Evolutionary conservation across 1,140 invertebrate genomes (phyloP).

Genomic region (Bombus pascuorum): DNA sequence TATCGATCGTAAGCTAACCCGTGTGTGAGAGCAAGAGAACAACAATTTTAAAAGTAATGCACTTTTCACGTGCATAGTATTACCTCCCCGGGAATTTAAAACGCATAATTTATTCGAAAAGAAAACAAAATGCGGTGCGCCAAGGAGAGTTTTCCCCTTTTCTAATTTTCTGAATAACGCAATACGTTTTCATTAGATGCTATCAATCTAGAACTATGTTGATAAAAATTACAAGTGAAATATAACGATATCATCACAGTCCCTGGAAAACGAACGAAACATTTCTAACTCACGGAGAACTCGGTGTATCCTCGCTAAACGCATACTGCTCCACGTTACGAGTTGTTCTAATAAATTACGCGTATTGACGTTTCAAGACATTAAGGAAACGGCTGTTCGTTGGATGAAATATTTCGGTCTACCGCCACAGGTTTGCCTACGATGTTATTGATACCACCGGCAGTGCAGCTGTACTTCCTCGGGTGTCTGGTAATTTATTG

Average conservation of each 20-base stretch:
- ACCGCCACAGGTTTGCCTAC: slow-evolving; percentile 12
- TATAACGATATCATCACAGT: neutral
- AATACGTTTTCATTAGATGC: neutral
- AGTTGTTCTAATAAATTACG: slow-evolving; percentile 1
- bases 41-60: slow-evolving; percentile 26
- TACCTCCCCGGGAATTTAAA: slow-evolving; percentile 3
- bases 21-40: slow-evolving; percentile 6
- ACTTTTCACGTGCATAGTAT: slow-evolving; percentile 25
- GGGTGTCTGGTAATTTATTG: slow-evolving; percentile 36
- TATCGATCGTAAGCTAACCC: slow-evolving; percentile 52
- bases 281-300: neutral
- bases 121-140: neutral
- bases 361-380: slow-evolving; percentile 15
- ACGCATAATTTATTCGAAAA: slow-evolving; percentile 5
- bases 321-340: neutral
- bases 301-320: neutral
- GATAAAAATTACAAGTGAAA: neutral
- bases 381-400: slow-evolving; percentile 43
- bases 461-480: slow-evolving; percentile 31
- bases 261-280: neutral
- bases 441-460: slow-evolving; percentile 57
- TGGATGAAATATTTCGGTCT: slow-evolving; percentile 45
- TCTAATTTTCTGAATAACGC: slow-evolving; percentile 20
- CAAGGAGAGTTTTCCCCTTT: slow-evolving; percentile 5
- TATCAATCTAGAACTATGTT: neutral